These are phyloP conservation scores for Patella ulyssiponensis DNA, from an alignment of 2,888 invertebrate species.

Conservation along the genomic window DNA sequence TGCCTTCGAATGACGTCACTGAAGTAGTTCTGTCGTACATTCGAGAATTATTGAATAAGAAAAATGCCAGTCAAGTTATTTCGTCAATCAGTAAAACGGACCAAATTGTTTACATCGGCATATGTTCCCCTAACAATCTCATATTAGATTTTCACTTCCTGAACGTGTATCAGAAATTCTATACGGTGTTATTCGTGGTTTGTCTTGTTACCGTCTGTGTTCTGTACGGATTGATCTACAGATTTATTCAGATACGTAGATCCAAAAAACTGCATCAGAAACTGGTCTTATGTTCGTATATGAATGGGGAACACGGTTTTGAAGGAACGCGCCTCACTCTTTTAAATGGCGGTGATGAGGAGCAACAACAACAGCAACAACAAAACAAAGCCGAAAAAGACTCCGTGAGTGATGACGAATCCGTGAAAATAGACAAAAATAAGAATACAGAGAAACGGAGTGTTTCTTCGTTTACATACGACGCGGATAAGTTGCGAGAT, in stretches of 20 bases:
- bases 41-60: constrained; percentile 12
- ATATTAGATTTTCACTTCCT: constrained; percentile 50
- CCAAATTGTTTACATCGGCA: constrained; percentile 44
- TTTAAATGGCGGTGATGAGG: constrained; percentile 28
- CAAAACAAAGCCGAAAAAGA: background rate
- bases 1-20: constrained; percentile 27
- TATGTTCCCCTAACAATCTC: constrained; percentile 49
- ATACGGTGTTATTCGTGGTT: constrained; percentile 63
- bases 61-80: constrained; percentile 11
- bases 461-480: constrained; percentile 7
- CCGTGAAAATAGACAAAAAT: background rate
- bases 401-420: background rate
- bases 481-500: constrained; percentile 44
- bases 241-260: constrained; percentile 54
- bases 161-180: constrained; percentile 63
- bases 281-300: constrained; percentile 40
- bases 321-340: constrained; percentile 29
- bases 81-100: background rate
- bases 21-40: constrained; percentile 20
- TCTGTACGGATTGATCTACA: constrained; percentile 68
- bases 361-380: constrained; percentile 11
- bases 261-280: constrained; percentile 39
- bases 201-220: constrained; percentile 67
- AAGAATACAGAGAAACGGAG: background rate
- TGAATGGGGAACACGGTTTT: constrained; percentile 35